These are phyloP conservation scores for Tolypeutes matacus DNA, from an alignment of 2,797 vertebrate genomes.

Conservation along the genomic window DNA sequence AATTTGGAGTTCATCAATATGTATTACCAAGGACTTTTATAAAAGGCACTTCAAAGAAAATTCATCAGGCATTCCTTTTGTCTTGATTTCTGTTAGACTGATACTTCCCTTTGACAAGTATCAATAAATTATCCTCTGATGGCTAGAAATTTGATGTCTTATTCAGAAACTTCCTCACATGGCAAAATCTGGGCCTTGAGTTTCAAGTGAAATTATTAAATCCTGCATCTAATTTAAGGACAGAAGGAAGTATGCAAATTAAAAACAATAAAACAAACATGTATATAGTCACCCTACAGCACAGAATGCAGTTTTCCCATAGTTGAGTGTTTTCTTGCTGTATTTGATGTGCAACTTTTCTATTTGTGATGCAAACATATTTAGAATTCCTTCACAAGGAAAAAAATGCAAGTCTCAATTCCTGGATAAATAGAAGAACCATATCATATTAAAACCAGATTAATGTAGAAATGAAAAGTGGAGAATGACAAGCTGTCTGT, in stretches of 20 bases:
- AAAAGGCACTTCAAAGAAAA: constrained; percentile 98
- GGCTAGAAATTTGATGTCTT: constrained; percentile 94
- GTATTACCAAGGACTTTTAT: constrained; percentile 97
- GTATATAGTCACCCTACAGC: constrained; percentile 61
- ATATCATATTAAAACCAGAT: constrained; percentile 86
- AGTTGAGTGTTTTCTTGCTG: constrained; percentile 71
- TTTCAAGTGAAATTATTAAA: constrained; percentile 88
- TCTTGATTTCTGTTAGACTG: constrained; percentile 93
- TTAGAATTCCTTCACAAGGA: constrained; percentile 80
- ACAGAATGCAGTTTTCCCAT: constrained; percentile 65
- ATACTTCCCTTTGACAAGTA: constrained; percentile 94
- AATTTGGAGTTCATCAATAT: constrained; percentile 99
- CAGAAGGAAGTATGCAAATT: constrained; percentile 82
- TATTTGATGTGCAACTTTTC: constrained; percentile 75
- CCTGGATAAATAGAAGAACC: constrained; percentile 71
- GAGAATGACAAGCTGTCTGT: constrained; percentile 81
- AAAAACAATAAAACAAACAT: constrained; percentile 85
- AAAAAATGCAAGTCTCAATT: constrained; percentile 54
- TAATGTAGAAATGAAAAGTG: constrained; percentile 75
- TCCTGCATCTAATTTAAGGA: constrained; percentile 85
- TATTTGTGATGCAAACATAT: constrained; percentile 80
- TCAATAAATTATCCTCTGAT: constrained; percentile 96
- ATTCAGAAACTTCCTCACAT: constrained; percentile 91
- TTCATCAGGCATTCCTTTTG: constrained; percentile 98
- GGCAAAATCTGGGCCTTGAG: constrained; percentile 87